Base-by-base conservation (phyloP, 2,113 vertebrate genomes). In the Hystrix cristata region DNA sequence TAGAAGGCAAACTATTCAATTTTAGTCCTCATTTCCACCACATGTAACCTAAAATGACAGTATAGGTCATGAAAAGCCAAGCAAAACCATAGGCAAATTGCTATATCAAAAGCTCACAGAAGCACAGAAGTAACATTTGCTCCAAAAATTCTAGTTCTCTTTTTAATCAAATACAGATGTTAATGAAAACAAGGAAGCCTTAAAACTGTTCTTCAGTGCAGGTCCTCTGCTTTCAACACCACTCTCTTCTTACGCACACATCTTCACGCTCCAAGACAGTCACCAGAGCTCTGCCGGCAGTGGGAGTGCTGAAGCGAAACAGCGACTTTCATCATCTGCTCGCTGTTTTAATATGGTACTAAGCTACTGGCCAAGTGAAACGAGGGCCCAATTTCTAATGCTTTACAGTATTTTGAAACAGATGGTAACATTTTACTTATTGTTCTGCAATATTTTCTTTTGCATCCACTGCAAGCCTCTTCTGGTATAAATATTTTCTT, bases 391-490 rank as follows among this genome's bases (percentile, higher is more conserved):
- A 13, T 88, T 94, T 97, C 78, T 60, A 96, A 96, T 65, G 94
- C 93, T 93, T 95, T 87, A 95, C 16, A 65, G 59, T 94, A 92
- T 93, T 96, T 90, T 94, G 53, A 94, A 97, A 95, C 97, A 98
- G 91, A 97, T 97, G 96, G 97, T 96, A 97, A 89, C 90, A 97
- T 90, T 97, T 97, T 96, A 96, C 95, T 92, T 97, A 94, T 91
- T 57, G 38, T 89, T 95, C 38, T 79, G 88, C 92, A 97, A 97
- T 95, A 96, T 96, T 96, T 97, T 95, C 94, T 95, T 98, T 94
- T 95, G 60, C 94, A 78, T 94, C 91, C 87, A 94, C 43, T 86
- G 69, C 18, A 97, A 96, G 60, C 57, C 87, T 92, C 91, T 94
- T 87, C 76, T 95, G 91, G 79, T 69, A 34, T 96, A 97, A 95